These are phyloP conservation scores for Trichacis sp. DNA, from an alignment of 2,888 invertebrate genomes.

Conservation along the genomic window DNA sequence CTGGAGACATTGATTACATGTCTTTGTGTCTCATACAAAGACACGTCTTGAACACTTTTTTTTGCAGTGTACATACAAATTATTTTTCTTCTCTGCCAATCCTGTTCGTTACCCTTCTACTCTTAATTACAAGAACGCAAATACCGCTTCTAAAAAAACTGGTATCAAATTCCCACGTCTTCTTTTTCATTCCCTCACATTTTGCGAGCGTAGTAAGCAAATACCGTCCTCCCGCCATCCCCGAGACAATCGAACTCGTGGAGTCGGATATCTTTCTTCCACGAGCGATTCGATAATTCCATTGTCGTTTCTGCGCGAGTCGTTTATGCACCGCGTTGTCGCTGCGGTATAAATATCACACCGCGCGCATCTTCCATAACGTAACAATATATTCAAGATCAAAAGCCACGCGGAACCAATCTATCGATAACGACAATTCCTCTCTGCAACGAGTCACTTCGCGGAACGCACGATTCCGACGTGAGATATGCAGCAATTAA, in stretches of 20 bases:
- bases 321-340: neutral
- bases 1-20: too few relatives aligned
- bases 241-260: conserved; percentile 1
- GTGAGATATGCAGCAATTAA: neutral
- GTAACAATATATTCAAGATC: neutral
- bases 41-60: too few relatives aligned
- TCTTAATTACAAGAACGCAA: too few relatives aligned
- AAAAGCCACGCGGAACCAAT: neutral
- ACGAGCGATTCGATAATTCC: conserved; percentile 38
- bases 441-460: neutral
- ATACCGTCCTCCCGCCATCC: too few relatives aligned
- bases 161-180: too few relatives aligned
- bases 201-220: too few relatives aligned
- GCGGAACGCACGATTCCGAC: neutral
- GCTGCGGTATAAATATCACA: neutral
- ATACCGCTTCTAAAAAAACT: too few relatives aligned
- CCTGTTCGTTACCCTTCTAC: too few relatives aligned
- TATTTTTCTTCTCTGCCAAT: too few relatives aligned
- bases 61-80: too few relatives aligned
- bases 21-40: too few relatives aligned
- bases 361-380: neutral
- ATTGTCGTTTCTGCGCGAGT: conserved; percentile 37
- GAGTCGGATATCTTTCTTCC: conserved; percentile 11
- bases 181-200: too few relatives aligned
- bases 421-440: neutral